Evolutionary conservation across 2,888 invertebrate species (phyloP).

Genomic region (Meliscaeva auricollis): DNA sequence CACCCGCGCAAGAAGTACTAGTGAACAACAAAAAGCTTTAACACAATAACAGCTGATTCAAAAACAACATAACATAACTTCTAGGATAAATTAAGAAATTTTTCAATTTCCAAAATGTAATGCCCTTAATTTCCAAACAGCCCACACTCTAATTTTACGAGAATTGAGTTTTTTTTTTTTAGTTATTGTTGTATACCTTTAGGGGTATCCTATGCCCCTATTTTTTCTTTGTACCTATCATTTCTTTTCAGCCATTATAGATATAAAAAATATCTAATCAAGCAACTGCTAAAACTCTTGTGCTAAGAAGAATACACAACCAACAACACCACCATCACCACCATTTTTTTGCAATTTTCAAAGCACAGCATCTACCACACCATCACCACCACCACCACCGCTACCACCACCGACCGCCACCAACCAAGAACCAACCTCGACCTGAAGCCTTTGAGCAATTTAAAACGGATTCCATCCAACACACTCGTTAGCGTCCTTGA

Average conservation of each 20-base stretch:
- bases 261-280: slow-evolving; percentile 68
- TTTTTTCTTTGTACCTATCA: slow-evolving; percentile 51
- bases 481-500: slow-evolving; percentile 72
- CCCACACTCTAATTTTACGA: too few species aligned
- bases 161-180: too few species aligned
- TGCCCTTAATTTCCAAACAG: too few species aligned
- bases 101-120: too few species aligned
- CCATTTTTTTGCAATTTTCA: slow-evolving; percentile 27
- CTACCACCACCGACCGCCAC: not conserved
- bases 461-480: slow-evolving; percentile 67
- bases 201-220: slow-evolving; percentile 63
- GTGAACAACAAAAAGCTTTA: too few species aligned
- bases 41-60: too few species aligned
- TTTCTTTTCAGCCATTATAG: slow-evolving; percentile 7
- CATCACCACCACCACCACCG: slow-evolving; percentile 13
- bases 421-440: slow-evolving; percentile 70
- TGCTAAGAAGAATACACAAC: slow-evolving; percentile 23
- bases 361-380: slow-evolving; percentile 24
- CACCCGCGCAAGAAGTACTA: too few species aligned
- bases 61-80: too few species aligned
- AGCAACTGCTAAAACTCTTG: slow-evolving; percentile 55
- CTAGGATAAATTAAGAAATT: too few species aligned
- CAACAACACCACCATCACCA: not conserved
- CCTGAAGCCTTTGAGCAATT: slow-evolving; percentile 75
- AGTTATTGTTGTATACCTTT: too few species aligned